Percentiles rank a stretch among this genome's conserved stretches.
phyloP scores from a whole-genome alignment of 2,888 invertebrate species.

The Lithophane socia region DNA sequence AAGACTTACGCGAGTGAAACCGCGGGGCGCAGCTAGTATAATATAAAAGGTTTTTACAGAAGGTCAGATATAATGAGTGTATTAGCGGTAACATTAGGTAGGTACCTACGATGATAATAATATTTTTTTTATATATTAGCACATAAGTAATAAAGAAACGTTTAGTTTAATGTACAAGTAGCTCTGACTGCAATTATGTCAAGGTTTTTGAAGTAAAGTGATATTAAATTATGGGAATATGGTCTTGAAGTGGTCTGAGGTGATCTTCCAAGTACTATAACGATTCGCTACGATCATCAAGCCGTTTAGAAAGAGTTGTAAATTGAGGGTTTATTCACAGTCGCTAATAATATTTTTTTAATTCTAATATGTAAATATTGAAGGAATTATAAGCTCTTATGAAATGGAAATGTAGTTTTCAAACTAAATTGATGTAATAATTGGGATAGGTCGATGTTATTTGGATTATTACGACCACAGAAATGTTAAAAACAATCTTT shows the following conservation, averaged over 20 bases:
- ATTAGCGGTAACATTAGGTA: slow-evolving; percentile 43
- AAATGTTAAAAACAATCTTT: not conserved
- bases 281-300: not conserved
- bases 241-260: slow-evolving; percentile 9
- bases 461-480: not conserved
- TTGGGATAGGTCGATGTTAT: not conserved
- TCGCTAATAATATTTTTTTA: too few relatives aligned
- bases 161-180: slow-evolving; percentile 31
- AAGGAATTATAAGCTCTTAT: too few relatives aligned
- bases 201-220: slow-evolving; percentile 43
- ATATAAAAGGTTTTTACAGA: not conserved
- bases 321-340: too few relatives aligned
- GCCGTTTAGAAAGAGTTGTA: not conserved
- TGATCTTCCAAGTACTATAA: not conserved
- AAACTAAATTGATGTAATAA: too few relatives aligned
- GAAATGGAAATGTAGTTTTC: too few relatives aligned
- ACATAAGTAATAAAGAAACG: slow-evolving; percentile 31
- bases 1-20: too few relatives aligned
- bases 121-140: slow-evolving; percentile 59
- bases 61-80: slow-evolving; percentile 55
- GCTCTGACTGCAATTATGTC: slow-evolving; percentile 37
- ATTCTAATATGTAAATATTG: too few relatives aligned
- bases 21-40: too few relatives aligned
- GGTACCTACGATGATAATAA: slow-evolving; percentile 6
- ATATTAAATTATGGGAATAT: slow-evolving; percentile 42